Evolutionary conservation across 2,888 invertebrate species (phyloP).

Genomic region (Leptinotarsa haldemani): DNA sequence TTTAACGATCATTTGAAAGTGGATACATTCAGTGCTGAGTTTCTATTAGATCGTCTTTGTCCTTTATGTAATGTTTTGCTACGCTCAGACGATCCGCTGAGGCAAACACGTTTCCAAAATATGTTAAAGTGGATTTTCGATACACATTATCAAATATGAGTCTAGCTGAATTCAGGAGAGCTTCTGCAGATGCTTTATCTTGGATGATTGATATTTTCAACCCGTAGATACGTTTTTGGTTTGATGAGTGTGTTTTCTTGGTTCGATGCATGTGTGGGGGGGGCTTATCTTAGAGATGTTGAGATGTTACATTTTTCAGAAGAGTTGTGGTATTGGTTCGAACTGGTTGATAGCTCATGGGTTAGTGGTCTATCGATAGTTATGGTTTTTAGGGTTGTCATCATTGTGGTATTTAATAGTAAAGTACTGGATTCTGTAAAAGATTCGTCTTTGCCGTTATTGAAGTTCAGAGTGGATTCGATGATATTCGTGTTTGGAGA

Average conservation of each 20-base stretch:
- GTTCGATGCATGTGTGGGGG: background rate
- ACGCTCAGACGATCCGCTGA: background rate
- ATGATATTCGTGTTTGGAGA: too few relatives aligned
- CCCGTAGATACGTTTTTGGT: background rate
- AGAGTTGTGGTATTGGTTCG: background rate
- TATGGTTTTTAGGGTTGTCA: too few relatives aligned
- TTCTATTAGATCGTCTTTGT: background rate
- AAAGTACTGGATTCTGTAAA: too few relatives aligned
- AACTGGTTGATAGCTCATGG: background rate
- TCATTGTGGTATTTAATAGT: too few relatives aligned
- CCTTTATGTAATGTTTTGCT: background rate
- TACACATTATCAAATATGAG: background rate
- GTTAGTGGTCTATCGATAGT: background rate
- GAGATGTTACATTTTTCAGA: background rate
- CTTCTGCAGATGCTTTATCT: background rate
- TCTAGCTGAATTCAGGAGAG: too few relatives aligned
- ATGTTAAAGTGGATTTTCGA: background rate
- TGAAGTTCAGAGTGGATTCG: too few relatives aligned
- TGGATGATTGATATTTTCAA: background rate
- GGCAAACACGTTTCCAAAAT: too few relatives aligned
- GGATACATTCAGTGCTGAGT: too few relatives aligned
- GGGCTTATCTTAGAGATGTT: background rate
- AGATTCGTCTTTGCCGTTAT: too few relatives aligned
- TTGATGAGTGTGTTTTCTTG: background rate
- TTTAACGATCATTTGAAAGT: background rate